Conservation (phyloP, 2,797 vertebrate species). For the Pogoniulus pusillus region DNA sequence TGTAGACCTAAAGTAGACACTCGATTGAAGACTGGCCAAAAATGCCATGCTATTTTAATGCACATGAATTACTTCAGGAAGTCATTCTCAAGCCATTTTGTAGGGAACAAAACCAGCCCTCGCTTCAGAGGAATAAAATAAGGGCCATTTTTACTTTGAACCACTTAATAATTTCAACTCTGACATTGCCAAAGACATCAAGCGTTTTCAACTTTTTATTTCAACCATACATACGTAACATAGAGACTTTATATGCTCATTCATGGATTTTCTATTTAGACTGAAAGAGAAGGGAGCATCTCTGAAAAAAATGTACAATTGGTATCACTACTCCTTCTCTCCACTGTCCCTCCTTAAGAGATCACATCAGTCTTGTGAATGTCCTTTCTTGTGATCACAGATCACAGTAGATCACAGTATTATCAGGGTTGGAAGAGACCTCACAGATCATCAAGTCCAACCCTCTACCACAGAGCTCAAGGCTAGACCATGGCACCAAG, state of each 20-base stretch:
- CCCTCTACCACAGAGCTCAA: too few relatives aligned
- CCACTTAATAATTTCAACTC: neutral
- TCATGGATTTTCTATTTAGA: neutral
- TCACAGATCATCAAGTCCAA: too few relatives aligned
- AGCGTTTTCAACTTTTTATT: neutral
- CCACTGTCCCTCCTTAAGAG: neutral
- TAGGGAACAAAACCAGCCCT: neutral
- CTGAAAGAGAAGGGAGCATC: neutral
- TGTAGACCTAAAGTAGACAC: neutral
- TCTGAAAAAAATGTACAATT: neutral
- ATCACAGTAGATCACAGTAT: too few relatives aligned
- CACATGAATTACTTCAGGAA: neutral
- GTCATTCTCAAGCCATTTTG: neutral
- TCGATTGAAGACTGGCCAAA: neutral
- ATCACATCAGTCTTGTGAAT: neutral
- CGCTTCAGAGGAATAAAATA: neutral
- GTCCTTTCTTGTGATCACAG: neutral
- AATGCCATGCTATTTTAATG: neutral
- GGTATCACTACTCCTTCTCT: neutral
- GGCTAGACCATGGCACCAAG: too few relatives aligned
- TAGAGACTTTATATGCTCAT: neutral
- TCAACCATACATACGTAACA: neutral
- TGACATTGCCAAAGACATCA: neutral
- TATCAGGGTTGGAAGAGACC: too few relatives aligned
- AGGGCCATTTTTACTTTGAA: neutral